phyloP scores from a whole-genome alignment of 2,888 invertebrate genomes.

The Drosophila nigricruria region DNA sequence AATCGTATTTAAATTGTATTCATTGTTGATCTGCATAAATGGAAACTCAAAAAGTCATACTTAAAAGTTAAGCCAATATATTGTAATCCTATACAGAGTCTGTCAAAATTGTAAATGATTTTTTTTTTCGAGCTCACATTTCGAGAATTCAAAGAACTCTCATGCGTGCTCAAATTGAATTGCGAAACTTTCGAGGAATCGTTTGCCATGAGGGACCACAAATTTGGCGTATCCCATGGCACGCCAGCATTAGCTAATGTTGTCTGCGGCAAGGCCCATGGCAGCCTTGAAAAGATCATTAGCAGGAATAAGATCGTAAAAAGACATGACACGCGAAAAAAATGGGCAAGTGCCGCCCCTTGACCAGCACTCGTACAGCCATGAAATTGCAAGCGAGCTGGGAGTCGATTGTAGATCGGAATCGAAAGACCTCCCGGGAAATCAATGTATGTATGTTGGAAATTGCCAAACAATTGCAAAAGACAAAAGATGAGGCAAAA shows the following conservation, averaged over 20 bases:
- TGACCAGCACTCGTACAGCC: slow-evolving; percentile 57
- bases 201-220: slow-evolving; percentile 22
- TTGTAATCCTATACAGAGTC: not conserved
- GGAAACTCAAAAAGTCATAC: not conserved
- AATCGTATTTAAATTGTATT: not conserved
- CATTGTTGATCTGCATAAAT: not conserved
- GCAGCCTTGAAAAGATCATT: slow-evolving; percentile 67
- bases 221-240: not conserved
- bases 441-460: slow-evolving; percentile 59
- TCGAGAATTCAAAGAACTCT: slow-evolving; percentile 4
- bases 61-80: not conserved
- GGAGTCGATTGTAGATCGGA: slow-evolving; percentile 18
- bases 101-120: not conserved
- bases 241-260: slow-evolving; percentile 58
- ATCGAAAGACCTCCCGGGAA: slow-evolving; percentile 69
- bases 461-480: slow-evolving; percentile 75
- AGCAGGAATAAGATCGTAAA: slow-evolving; percentile 78
- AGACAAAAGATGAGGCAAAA: slow-evolving; percentile 59
- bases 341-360: slow-evolving; percentile 68
- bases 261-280: slow-evolving; percentile 35
- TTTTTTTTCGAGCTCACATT: not conserved
- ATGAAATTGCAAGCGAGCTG: slow-evolving; percentile 68
- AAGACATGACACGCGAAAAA: slow-evolving; percentile 73
- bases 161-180: slow-evolving; percentile 28
- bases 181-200: slow-evolving; percentile 44